A percentile compares a stretch with the other conserved stretches of the same genome.
Evolutionary conservation across 2,113 vertebrate genomes (phyloP).

Genomic region (Erpornis zantholeuca): DNA sequence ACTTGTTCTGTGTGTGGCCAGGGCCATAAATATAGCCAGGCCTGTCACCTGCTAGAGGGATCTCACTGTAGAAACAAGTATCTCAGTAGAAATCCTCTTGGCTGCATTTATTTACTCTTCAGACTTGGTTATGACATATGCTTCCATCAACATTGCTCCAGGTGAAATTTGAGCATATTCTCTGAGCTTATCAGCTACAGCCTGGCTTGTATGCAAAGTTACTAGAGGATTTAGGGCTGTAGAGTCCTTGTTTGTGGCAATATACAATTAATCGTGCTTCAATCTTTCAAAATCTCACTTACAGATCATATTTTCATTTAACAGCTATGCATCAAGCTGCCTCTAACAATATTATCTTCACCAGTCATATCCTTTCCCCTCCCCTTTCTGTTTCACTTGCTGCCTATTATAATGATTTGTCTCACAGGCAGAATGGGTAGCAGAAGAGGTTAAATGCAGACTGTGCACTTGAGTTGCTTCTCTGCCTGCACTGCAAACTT

Average conservation of each 20-base stretch:
- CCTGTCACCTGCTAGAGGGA: neutral
- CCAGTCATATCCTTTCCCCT: neutral
- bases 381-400: neutral
- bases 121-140: neutral
- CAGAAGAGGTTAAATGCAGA: neutral
- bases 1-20: neutral
- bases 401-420: neutral
- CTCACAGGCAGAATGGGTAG: neutral
- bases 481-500: neutral
- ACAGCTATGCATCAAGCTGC: neutral
- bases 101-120: neutral
- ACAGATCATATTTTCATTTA: neutral
- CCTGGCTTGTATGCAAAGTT: neutral
- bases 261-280: rapidly evolving
- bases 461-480: neutral
- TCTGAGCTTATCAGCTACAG: neutral
- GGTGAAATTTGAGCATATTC: neutral
- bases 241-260: neutral
- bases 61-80: neutral
- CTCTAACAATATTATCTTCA: neutral
- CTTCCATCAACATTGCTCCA: neutral
- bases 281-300: neutral
- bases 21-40: neutral
- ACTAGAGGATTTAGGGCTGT: neutral
- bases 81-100: neutral